Base-by-base conservation (phyloP, 37 sponge, comb jelly and placozoan species). In the Aplysina aerophoba region DNA sequence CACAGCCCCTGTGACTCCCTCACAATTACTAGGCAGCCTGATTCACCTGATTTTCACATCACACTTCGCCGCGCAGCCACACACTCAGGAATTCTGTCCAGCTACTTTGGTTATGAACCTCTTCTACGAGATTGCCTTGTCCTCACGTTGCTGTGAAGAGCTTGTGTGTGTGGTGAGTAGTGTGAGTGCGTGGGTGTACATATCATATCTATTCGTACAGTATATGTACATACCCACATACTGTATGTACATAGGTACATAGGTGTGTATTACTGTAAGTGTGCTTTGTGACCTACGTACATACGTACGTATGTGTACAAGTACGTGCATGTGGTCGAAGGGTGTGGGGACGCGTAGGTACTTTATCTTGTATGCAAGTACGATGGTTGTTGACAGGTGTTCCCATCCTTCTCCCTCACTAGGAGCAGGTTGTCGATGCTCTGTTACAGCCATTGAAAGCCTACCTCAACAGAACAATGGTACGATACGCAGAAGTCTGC, bases 121-220 rank as follows among this genome's bases (percentile, higher is more conserved):
- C 24, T 77, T 92, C 41, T 35, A 85, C 53, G 89, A 92, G 82
- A 56, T 88, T 28, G 83, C 85, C 0, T 61, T 80, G 40, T 75
- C 78, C 6, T 21, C 22, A 53, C 54, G 15, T 13, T 40, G 54
- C 12, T 75, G 78, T 75, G 24, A 75, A 75, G 24, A 24, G 40
- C 21, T 75, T 19, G 40, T 75, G 1, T 75, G 78, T 75, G 54
- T 53, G 41, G 78, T 75, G 25, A 30, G 71, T 69, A 4, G 50
- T 44, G 50, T 44, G 50, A 11, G 50, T 44, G 50, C 8, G n/a
- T n/a, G n/a, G n/a, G n/a, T n/a, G n/a, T n/a, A n/a, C n/a, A n/a
- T n/a, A n/a, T n/a, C n/a, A n/a, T n/a, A n/a, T n/a, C n/a, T n/a
- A n/a, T n/a, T n/a, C n/a, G n/a, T n/a, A n/a, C n/a, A n/a, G n/a